Conservation (phyloP, 1,140 invertebrate genomes). For the Eriocheir sinensis region DNA sequence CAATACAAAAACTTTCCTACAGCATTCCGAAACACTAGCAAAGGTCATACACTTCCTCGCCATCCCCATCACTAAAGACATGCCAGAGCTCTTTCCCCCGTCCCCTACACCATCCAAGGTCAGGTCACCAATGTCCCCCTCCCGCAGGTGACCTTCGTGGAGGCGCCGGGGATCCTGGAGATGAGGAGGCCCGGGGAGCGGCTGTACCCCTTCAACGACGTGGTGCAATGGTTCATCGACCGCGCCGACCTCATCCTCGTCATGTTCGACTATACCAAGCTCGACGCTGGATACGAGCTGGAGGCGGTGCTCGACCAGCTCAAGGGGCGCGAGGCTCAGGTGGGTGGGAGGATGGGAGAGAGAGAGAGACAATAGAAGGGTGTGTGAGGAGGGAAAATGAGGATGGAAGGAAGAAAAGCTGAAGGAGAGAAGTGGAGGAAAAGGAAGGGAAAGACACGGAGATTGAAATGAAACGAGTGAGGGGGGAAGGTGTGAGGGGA, state of each 20-base stretch:
- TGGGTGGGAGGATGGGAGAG: constrained; percentile 80
- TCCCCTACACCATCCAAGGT: neutral
- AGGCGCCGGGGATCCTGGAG: constrained; percentile 97
- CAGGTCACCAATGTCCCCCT: neutral
- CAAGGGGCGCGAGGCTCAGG: constrained; percentile 95
- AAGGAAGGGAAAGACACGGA: neutral
- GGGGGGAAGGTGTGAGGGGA: neutral
- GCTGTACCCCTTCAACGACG: constrained; percentile 96
- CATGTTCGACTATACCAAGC: constrained; percentile 96
- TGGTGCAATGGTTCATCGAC: constrained; percentile 98
- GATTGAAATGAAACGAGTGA: neutral
- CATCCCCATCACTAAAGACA: no score
- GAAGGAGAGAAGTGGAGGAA: neutral
- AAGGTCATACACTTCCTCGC: no score
- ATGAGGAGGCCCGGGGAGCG: constrained; percentile 95
- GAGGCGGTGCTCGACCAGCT: constrained; percentile 96
- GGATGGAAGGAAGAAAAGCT: no score
- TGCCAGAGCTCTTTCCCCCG: no score
- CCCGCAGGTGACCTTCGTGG: constrained; percentile 94
- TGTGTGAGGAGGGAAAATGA: neutral
- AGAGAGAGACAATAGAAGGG: neutral
- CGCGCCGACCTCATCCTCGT: constrained; percentile 96
- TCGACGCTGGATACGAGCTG: constrained; percentile 96
- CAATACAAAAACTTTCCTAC: no score
- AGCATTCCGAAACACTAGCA: no score